Percentiles rank a stretch among this genome's conserved stretches.
These are phyloP conservation scores for Diogma glabrata DNA, from an alignment of 2,888 invertebrate species.

Conservation along the genomic window DNA sequence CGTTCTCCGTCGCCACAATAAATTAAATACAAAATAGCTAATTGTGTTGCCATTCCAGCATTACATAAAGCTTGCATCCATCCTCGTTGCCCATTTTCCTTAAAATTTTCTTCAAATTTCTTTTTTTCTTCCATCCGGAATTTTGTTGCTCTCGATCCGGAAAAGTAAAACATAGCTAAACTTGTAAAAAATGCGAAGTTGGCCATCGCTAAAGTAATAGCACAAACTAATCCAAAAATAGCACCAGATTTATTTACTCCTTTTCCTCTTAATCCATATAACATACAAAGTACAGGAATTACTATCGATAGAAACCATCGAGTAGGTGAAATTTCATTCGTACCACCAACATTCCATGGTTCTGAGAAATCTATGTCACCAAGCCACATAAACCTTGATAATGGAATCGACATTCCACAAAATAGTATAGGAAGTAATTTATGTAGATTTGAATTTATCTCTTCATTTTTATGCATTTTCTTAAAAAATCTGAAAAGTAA, in stretches of 20 bases:
- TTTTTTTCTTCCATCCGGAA: constrained; percentile 52
- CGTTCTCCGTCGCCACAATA: constrained; percentile 69
- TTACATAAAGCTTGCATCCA: constrained; percentile 88
- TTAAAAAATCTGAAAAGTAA: no score
- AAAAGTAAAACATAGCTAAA: constrained; percentile 64
- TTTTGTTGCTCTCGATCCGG: constrained; percentile 72
- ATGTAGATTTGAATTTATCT: no score
- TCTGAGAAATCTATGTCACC: constrained; percentile 56
- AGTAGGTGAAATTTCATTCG: constrained; percentile 39
- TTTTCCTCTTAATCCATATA: constrained; percentile 54
- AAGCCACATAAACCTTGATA: constrained; percentile 68
- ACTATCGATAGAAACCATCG: constrained; percentile 34
- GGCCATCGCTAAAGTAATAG: constrained; percentile 64
- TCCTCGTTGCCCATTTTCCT: constrained; percentile 76
- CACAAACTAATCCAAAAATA: constrained; percentile 55
- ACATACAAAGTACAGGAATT: constrained; percentile 48
- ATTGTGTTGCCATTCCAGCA: constrained; percentile 70
- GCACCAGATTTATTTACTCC: constrained; percentile 62
- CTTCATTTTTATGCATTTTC: no score
- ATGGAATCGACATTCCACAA: constrained; percentile 55
- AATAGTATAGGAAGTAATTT: constrained; percentile 53
- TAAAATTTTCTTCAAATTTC: constrained; percentile 63
- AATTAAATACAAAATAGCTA: constrained; percentile 64
- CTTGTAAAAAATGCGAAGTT: constrained; percentile 64
- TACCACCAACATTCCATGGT: constrained; percentile 40